These are phyloP conservation scores for Crotalus tigris DNA, from an alignment of 2,113 vertebrate genomes.

Conservation along the genomic window DNA sequence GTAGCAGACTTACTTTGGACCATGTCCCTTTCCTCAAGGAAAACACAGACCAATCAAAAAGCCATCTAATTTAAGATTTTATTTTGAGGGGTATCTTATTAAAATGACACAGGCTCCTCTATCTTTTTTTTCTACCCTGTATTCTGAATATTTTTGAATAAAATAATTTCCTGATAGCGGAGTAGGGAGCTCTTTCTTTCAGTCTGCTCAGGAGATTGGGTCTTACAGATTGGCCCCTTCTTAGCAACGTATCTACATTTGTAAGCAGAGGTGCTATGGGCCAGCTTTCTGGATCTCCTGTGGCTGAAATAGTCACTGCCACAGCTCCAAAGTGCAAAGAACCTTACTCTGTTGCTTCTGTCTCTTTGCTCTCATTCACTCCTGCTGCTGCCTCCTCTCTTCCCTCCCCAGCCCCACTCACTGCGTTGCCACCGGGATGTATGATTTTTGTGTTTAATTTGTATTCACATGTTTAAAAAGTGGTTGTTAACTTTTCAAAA, in stretches of 20 bases:
- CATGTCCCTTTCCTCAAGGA: neutral
- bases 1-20: neutral
- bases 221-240: neutral
- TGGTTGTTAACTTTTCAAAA: slow-evolving; percentile 36
- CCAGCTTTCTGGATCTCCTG: neutral
- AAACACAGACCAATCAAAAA: neutral
- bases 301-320: slow-evolving; percentile 11
- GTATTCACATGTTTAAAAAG: slow-evolving; percentile 28
- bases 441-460: slow-evolving; percentile 37
- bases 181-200: neutral
- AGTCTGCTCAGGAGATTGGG: slow-evolving; percentile 21
- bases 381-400: neutral
- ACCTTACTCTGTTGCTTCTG: neutral
- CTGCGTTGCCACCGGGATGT: slow-evolving; percentile 32
- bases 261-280: slow-evolving; percentile 26
- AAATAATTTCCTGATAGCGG: neutral
- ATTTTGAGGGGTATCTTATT: neutral
- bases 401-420: neutral
- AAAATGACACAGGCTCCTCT: neutral
- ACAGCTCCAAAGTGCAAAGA: neutral
- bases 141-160: neutral
- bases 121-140: neutral
- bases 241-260: slow-evolving; percentile 27
- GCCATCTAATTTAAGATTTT: neutral
- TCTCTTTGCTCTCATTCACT: neutral